phyloP scores from a whole-genome alignment of 2,888 invertebrate species.

The Drosophila mulleri region DNA sequence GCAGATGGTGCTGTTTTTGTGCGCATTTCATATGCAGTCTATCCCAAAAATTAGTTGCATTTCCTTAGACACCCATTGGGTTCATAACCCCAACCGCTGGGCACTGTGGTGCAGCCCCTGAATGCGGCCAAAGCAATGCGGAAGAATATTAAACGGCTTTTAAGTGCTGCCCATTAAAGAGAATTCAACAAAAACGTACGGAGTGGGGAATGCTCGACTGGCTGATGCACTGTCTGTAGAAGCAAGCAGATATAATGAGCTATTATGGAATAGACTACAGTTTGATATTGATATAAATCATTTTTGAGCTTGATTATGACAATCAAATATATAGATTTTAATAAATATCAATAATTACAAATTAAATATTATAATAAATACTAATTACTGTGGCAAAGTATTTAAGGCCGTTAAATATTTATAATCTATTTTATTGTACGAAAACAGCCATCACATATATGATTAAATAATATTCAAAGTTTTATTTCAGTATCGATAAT shows the following conservation, averaged over 20 bases:
- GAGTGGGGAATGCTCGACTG: neutral
- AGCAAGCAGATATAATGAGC: too few relatives aligned
- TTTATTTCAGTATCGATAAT: neutral
- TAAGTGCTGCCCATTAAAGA: constrained; percentile 70
- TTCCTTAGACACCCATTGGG: constrained; percentile 36
- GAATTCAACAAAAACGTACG: constrained; percentile 7
- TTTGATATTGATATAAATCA: too few relatives aligned
- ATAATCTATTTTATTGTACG: too few relatives aligned
- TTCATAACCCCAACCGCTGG: constrained; percentile 52
- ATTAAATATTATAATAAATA: too few relatives aligned
- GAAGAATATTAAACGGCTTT: constrained; percentile 78
- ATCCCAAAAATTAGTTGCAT: constrained; percentile 70
- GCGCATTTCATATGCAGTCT: constrained; percentile 58
- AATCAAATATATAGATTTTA: too few relatives aligned
- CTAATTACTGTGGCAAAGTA: too few relatives aligned
- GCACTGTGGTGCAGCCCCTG: constrained; percentile 58
- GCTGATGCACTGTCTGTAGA: neutral
- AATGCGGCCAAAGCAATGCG: constrained; percentile 80
- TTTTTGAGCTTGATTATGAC: too few relatives aligned
- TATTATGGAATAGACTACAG: too few relatives aligned
- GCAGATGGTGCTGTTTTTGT: constrained; percentile 38
- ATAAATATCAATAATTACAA: too few relatives aligned
- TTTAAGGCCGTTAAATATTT: too few relatives aligned
- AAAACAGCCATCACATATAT: too few relatives aligned
- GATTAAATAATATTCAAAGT: neutral